phyloP scores from a whole-genome alignment of 2,888 invertebrate genomes.

The Periphyllus acericola region DNA sequence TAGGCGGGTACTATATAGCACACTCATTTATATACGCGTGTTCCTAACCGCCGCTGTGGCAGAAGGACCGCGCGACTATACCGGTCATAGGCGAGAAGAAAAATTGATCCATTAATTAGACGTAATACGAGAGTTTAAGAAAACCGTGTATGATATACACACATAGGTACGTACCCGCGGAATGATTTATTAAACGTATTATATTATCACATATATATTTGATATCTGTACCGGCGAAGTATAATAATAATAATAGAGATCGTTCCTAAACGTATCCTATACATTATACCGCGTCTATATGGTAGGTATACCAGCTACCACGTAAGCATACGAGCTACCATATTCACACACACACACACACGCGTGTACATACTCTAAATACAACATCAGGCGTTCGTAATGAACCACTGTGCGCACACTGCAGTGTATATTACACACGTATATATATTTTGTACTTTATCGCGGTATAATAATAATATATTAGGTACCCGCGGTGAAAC shows the following conservation, averaged over 20 bases:
- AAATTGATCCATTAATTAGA: conserved; percentile 34
- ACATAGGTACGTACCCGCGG: not conserved
- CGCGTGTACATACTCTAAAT: not conserved
- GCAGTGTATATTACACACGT: too few relatives aligned
- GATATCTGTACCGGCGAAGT: not conserved
- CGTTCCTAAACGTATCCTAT: not conserved
- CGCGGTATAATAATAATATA: not conserved
- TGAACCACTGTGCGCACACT: not conserved
- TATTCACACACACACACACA: not conserved
- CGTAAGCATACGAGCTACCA: too few relatives aligned
- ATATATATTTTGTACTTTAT: not conserved
- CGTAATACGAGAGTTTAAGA: not conserved
- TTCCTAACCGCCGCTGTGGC: not conserved
- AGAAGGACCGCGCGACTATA: not conserved
- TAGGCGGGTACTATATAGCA: too few relatives aligned
- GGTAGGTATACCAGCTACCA: not conserved
- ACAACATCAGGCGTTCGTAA: not conserved
- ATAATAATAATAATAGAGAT: not conserved
- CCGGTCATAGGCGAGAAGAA: not conserved
- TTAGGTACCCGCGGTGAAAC: not conserved
- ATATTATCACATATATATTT: not conserved
- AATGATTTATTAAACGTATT: conserved; percentile 22
- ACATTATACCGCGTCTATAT: not conserved
- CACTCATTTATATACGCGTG: too few relatives aligned
- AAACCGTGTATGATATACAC: not conserved